A percentile compares a stretch with the other conserved stretches of the same genome.
phyloP scores from a whole-genome alignment of 2,888 invertebrate genomes.

The Coenonympha arcania region DNA sequence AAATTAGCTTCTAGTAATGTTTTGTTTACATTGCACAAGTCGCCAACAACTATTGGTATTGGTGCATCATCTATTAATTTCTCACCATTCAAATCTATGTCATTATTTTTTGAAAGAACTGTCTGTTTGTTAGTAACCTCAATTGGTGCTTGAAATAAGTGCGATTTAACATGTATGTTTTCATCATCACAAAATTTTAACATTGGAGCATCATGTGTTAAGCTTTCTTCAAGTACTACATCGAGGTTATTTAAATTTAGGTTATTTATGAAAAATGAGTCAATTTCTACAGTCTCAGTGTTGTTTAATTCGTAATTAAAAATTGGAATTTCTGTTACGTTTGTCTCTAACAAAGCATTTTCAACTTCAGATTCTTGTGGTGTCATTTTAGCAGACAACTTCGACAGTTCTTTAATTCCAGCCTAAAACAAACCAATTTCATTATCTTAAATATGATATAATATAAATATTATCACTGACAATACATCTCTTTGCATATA shows the following conservation, averaged over 20 bases:
- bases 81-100: neutral
- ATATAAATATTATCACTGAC: neutral
- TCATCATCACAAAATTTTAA: neutral
- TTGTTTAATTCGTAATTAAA: neutral
- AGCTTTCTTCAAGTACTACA: constrained; percentile 1
- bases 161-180: neutral
- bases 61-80: neutral
- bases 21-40: neutral
- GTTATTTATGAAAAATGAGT: constrained; percentile 6
- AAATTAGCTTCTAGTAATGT: constrained; percentile 3
- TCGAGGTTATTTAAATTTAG: neutral
- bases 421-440: constrained; percentile 13
- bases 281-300: constrained; percentile 10
- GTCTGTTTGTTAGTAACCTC: neutral
- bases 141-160: neutral
- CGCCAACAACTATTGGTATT: neutral
- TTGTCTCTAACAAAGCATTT: neutral
- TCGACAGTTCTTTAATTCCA: constrained; percentile 8
- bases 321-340: neutral
- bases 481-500: neutral
- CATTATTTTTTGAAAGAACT: neutral
- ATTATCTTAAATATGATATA: neutral
- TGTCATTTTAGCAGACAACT: constrained; percentile 5
- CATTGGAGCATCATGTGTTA: neutral
- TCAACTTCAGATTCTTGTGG: constrained; percentile 7